phyloP scores from a whole-genome alignment of 2,113 vertebrate genomes.

The Picathartes gymnocephalus region DNA sequence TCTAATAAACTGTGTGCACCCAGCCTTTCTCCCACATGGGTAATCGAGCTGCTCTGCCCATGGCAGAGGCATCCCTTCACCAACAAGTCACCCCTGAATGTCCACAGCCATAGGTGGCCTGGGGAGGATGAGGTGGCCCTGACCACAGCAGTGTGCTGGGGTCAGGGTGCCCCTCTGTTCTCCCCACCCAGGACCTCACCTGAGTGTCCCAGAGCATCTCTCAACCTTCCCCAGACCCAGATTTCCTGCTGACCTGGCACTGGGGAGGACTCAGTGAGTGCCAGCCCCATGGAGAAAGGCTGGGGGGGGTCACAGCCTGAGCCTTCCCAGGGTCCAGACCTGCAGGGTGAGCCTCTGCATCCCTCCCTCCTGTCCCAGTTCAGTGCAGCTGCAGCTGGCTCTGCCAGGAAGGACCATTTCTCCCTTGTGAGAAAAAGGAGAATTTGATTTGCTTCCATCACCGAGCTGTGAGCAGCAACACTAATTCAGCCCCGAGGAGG shows the following conservation, averaged over 20 bases:
- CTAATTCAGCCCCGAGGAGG: neutral
- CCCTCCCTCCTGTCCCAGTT: neutral
- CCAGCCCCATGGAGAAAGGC: neutral
- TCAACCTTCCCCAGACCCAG: neutral
- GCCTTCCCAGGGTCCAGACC: neutral
- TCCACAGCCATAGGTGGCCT: rapidly evolving
- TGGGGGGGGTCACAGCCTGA: neutral
- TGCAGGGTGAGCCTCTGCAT: neutral
- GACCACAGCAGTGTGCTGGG: neutral
- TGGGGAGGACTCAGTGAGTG: neutral
- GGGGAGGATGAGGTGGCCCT: rapidly evolving
- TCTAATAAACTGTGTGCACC: conserved; percentile 5
- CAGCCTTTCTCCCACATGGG: neutral
- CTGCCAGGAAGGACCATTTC: neutral
- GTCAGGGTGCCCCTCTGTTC: neutral
- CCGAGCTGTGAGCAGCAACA: neutral
- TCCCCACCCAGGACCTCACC: neutral
- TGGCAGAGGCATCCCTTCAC: neutral
- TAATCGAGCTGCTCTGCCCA: rapidly evolving
- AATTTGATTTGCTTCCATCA: neutral
- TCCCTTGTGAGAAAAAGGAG: neutral
- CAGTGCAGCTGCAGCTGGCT: neutral
- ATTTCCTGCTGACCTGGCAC: neutral
- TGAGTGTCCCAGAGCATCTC: neutral
- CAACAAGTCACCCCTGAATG: rapidly evolving